Conservation (phyloP, 2,888 invertebrate genomes). For the Euplexia lucipara region DNA sequence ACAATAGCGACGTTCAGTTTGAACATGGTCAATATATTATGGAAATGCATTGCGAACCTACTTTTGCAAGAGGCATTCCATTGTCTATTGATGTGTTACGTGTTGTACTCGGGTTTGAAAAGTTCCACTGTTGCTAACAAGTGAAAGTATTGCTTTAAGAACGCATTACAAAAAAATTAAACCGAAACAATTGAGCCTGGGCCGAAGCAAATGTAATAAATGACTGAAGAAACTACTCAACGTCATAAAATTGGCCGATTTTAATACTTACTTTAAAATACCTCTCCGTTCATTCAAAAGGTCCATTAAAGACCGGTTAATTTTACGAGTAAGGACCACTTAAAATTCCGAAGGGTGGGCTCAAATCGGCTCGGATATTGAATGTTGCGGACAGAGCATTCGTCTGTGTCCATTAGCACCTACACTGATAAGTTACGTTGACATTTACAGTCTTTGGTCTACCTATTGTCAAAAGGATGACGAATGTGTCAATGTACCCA, state of each 20-base stretch:
- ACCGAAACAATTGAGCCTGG: slow-evolving; percentile 55
- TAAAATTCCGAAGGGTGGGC: slow-evolving; percentile 78
- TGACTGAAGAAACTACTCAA: slow-evolving; percentile 51
- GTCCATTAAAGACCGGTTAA: slow-evolving; percentile 80
- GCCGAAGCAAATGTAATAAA: slow-evolving; percentile 52
- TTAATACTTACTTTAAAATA: slow-evolving; percentile 78
- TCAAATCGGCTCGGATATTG: slow-evolving; percentile 85
- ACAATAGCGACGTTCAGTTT: background rate
- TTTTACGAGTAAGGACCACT: slow-evolving; percentile 80
- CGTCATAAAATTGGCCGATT: slow-evolving; percentile 71
- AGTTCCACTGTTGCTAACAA: slow-evolving; percentile 17
- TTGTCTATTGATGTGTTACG: background rate
- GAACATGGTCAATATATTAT: background rate
- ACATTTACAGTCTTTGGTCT: slow-evolving; percentile 71
- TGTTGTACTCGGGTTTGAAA: slow-evolving; percentile 10
- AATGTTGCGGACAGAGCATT: slow-evolving; percentile 77
- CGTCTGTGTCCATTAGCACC: slow-evolving; percentile 83
- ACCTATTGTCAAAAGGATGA: slow-evolving; percentile 72
- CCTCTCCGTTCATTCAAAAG: slow-evolving; percentile 75
- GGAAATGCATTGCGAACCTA: background rate
- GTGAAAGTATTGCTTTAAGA: slow-evolving; percentile 62
- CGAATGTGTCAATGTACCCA: slow-evolving; percentile 62
- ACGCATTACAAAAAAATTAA: slow-evolving; percentile 56
- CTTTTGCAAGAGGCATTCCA: background rate
- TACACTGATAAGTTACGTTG: slow-evolving; percentile 75